phyloP scores from a whole-genome alignment of 1,140 invertebrate genomes.

The Odontomachus brunneus region DNA sequence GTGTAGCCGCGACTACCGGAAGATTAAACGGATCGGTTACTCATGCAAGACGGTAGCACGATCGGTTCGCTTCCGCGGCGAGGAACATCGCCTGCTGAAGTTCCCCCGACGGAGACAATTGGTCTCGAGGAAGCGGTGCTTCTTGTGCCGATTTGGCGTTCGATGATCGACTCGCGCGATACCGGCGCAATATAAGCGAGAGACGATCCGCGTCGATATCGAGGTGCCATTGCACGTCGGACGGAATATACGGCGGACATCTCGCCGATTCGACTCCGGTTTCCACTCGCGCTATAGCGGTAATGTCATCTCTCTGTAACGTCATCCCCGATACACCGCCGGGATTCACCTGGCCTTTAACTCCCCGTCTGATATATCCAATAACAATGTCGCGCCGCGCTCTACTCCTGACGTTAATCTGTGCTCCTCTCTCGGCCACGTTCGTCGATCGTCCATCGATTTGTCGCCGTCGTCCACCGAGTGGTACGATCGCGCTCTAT shows the following conservation, averaged over 20 bases:
- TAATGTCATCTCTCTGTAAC: constrained; percentile 76
- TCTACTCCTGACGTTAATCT: constrained; percentile 66
- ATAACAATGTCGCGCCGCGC: constrained; percentile 65
- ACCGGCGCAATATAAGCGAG: constrained; percentile 32
- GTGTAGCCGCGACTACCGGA: too few species aligned
- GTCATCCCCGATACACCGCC: constrained; percentile 62
- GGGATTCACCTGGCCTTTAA: constrained; percentile 74
- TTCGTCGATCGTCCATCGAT: constrained; percentile 45
- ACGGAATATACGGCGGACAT: neutral
- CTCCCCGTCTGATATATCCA: constrained; percentile 62
- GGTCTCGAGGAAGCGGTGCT: too few species aligned
- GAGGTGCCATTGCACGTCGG: constrained; percentile 36
- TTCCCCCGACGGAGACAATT: too few species aligned
- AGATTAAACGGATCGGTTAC: too few species aligned
- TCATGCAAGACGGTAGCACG: too few species aligned
- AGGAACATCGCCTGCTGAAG: too few species aligned
- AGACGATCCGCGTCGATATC: constrained; percentile 58
- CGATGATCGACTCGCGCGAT: too few species aligned
- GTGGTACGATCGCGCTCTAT: constrained; percentile 31
- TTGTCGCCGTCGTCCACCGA: constrained; percentile 55
- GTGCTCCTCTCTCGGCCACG: constrained; percentile 25
- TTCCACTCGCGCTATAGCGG: constrained; percentile 66
- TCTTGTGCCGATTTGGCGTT: too few species aligned
- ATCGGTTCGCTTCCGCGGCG: too few species aligned
- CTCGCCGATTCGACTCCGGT: constrained; percentile 63